phyloP scores from a whole-genome alignment of 2,888 invertebrate genomes.

The Euphydryas editha region DNA sequence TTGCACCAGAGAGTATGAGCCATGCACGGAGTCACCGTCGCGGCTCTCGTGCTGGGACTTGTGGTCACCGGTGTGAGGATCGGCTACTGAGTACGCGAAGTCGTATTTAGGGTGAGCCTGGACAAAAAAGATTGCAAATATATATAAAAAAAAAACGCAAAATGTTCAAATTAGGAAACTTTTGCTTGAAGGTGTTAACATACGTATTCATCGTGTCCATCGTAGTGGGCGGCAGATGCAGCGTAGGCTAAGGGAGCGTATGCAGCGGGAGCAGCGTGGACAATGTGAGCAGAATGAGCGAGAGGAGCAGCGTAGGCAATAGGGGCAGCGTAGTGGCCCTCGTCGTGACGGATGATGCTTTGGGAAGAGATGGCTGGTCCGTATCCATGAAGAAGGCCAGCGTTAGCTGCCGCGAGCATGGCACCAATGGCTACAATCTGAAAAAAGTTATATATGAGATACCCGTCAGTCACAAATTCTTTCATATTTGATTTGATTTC shows the following conservation, averaged over 20 bases:
- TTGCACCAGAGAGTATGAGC: slow-evolving; percentile 79
- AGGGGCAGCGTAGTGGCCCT: slow-evolving; percentile 51
- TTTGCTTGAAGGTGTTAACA: slow-evolving; percentile 18
- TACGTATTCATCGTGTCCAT: slow-evolving; percentile 52
- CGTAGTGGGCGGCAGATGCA: slow-evolving; percentile 51
- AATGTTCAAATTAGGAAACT: too few species aligned
- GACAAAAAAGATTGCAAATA: neutral
- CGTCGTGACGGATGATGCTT: slow-evolving; percentile 59
- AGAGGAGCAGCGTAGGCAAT: slow-evolving; percentile 46
- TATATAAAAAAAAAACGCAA: neutral
- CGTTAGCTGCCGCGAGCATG: slow-evolving; percentile 61
- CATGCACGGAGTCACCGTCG: slow-evolving; percentile 76
- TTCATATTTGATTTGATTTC: neutral
- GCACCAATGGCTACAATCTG: slow-evolving; percentile 54
- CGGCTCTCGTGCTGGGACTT: slow-evolving; percentile 70
- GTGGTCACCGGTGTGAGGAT: slow-evolving; percentile 77
- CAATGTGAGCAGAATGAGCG: slow-evolving; percentile 48
- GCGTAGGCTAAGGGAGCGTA: slow-evolving; percentile 46
- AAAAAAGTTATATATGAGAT: slow-evolving; percentile 21
- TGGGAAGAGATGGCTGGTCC: slow-evolving; percentile 59
- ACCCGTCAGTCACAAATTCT: neutral
- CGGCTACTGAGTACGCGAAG: slow-evolving; percentile 72
- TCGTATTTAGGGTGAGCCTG: slow-evolving; percentile 59
- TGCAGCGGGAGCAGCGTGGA: slow-evolving; percentile 39
- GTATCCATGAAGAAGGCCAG: slow-evolving; percentile 59